Evolutionary conservation across 2,113 vertebrate genomes (phyloP), one percentile per base, ranked within the genome.

Genomic region (Raja brachyura): DNA sequence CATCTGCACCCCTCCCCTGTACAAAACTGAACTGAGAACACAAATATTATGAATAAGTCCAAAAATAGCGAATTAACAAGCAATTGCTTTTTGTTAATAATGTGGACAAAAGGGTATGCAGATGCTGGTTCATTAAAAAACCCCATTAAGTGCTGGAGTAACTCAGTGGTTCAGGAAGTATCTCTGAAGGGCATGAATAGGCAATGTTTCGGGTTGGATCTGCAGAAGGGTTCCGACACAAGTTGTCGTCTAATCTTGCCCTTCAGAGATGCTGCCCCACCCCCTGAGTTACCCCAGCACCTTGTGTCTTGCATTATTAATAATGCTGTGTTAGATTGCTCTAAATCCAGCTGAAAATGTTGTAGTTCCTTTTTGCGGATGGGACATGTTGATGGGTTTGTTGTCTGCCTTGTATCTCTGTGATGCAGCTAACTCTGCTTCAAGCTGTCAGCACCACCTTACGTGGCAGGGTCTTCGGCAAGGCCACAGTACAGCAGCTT

Each of bases 341-440:
- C 63, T 16, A 18, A 63, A 63, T 56, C 28, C 83, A 63, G 10
- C 59, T 31, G 83, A 63, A 88, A 88, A 63, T 11, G 63, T 63
- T 88, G 59, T 61, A 61, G 14, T n/a, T 61, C 25, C n/a, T 56
- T 68, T 59, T 5, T 88, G 28, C 31, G 59, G 83, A 88, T 63
- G 16, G 59, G 14, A 33, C 75, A 77, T 3, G 74, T 28, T 75
- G 83, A 88, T 63, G 83, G 59, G 31, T n/a, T 88, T 31, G 63
- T 33, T n/a, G 16, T 13, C 83, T 88, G 59, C 10, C 81, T 6
- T 61, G 54, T 86, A n/a, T 20, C 56, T 86, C 81, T 83, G 22
- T 28, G 39, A 31, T 63, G 59, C 85, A 88, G 86, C 86, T 63
- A 90, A n/a, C 86, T 90, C 86, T 92, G 88, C 88, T 68, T 68